phyloP scores from a whole-genome alignment of 2,113 vertebrate genomes.

The Daboia siamensis region DNA sequence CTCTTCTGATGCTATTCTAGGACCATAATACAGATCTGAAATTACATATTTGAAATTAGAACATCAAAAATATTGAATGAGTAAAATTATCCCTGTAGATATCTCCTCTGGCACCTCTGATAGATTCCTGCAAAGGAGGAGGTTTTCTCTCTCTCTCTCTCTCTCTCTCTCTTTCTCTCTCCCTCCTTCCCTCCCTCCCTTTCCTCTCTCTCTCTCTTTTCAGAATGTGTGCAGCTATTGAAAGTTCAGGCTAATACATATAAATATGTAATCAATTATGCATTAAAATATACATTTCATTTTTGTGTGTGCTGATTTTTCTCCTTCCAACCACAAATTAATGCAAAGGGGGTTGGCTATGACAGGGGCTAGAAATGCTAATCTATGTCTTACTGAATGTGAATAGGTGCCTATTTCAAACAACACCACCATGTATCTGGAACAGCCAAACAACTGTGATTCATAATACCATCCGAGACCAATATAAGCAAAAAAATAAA shows the following conservation, averaged over 20 bases:
- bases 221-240: background rate
- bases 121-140: background rate
- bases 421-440: background rate
- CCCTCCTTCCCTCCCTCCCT: rapidly evolving
- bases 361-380: background rate
- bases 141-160: too few relatives aligned
- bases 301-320: background rate
- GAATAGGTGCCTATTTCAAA: background rate
- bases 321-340: background rate
- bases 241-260: background rate
- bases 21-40: too few relatives aligned
- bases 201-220: background rate
- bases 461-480: slow-evolving; percentile 13
- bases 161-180: too few relatives aligned
- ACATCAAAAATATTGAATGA: background rate
- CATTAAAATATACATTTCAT: background rate
- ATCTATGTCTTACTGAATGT: background rate
- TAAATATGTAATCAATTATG: background rate
- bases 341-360: background rate
- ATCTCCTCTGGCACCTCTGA: background rate
- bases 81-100: background rate
- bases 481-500: background rate
- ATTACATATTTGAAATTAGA: background rate
- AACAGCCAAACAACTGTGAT: slow-evolving; percentile 17
- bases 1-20: too few relatives aligned